Evolutionary conservation across 2,888 invertebrate genomes (phyloP), one percentile per base, ranked within the genome.

Genomic region (Eupithecia pulchellata): DNA sequence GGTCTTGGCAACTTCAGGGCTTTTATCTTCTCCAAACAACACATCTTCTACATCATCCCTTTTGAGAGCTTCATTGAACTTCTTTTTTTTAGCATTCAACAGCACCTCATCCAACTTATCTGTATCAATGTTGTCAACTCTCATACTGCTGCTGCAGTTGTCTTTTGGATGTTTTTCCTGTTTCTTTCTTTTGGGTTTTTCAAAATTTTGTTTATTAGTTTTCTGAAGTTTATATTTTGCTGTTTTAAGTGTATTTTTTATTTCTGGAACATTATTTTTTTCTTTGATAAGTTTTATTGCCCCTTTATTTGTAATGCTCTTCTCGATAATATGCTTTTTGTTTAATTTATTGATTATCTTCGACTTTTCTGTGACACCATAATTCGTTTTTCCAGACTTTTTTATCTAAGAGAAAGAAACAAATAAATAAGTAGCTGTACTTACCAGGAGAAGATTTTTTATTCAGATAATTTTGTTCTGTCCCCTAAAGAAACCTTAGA

Each of bases 41-140:
- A 82, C 30, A 9, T 86, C 81, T 77, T 89, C 86, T 64, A 77
- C 72, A 61, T 87, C 86, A 71, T 89, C 85, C 64, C 83, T 83
- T 71, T 78, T 73, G 20, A 86, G 78, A 4, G 79, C 79, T 47
- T 88, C 85, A 77, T 87, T 84, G 5, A 89, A 75, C 78, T 88
- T 89, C 69, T 87, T 88, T 71, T 89, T 90, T 71, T 87, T 89
- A 55, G 82, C 87, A 69, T 88, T 84, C 14, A 89, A 75, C 69
- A 90, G 73, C 17, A 86, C 70, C 79, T 88, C 89, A 72, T 91
- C 89, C 68, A 84, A 78, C 71, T 85, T 84, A 64, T 89, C 89
- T 17, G 81, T 78, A 47, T 88, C 84, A 58, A 82, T 70, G 64
- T 79, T 79, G 39, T 78, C 71, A 34, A 79, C 71, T 68, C 85